A percentile compares a stretch with the other conserved stretches of the same genome.
These are phyloP conservation scores for Drosophila elegans DNA, from an alignment of 1,140 invertebrate species.

Conservation along the genomic window DNA sequence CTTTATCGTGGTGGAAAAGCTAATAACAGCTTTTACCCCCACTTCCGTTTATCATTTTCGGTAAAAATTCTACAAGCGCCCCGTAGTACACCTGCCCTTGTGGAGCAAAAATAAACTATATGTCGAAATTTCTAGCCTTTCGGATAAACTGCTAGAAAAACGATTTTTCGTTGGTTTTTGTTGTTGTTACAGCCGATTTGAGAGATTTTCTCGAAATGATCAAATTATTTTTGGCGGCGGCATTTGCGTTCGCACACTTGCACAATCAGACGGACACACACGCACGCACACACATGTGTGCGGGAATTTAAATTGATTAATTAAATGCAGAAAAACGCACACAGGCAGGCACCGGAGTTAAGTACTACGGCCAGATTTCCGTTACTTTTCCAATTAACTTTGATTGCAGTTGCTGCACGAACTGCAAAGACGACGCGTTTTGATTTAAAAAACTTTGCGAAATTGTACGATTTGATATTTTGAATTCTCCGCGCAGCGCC, in stretches of 20 bases:
- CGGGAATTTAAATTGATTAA: slow-evolving; percentile 45
- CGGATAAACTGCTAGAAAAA: slow-evolving; percentile 29
- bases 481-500: slow-evolving; percentile 21
- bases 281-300: slow-evolving; percentile 21
- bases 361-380: slow-evolving; percentile 28
- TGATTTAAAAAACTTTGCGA: slow-evolving; percentile 4
- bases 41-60: slow-evolving; percentile 7
- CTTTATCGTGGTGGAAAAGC: not conserved
- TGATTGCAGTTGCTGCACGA: slow-evolving; percentile 22
- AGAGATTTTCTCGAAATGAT: slow-evolving; percentile 33
- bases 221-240: slow-evolving; percentile 53
- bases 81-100: slow-evolving; percentile 41
- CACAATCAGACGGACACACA: slow-evolving; percentile 37
- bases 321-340: slow-evolving; percentile 47
- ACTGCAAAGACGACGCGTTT: slow-evolving; percentile 1
- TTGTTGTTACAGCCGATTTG: slow-evolving; percentile 39
- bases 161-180: slow-evolving; percentile 11
- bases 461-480: slow-evolving; percentile 6
- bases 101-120: slow-evolving; percentile 44
- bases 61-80: slow-evolving; percentile 24
- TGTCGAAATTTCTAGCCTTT: slow-evolving; percentile 38
- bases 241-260: slow-evolving; percentile 32
- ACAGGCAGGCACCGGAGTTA: slow-evolving; percentile 22
- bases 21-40: not conserved
- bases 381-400: slow-evolving; percentile 36